phyloP scores from a whole-genome alignment of 2,888 invertebrate species.

The Tinea pellionella region DNA sequence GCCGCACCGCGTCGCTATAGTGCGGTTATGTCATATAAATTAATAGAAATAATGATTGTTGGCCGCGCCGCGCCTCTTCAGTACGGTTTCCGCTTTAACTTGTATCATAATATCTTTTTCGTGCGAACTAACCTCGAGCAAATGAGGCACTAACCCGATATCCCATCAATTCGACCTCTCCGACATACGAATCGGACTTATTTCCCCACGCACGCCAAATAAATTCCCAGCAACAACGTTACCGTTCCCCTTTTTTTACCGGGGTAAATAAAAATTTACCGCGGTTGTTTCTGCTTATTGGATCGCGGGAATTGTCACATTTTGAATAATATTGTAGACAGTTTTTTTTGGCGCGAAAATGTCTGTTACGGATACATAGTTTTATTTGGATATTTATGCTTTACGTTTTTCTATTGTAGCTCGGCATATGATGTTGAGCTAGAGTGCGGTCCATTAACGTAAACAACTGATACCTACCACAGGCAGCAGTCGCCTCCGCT shows the following conservation, averaged over 20 bases:
- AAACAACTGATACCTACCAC: too few species aligned
- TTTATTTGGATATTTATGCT: too few species aligned
- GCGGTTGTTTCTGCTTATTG: slow-evolving; percentile 28
- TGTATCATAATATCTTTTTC: too few species aligned
- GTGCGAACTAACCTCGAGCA: neutral
- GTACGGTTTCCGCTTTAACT: too few species aligned
- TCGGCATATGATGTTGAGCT: too few species aligned
- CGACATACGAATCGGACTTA: slow-evolving; percentile 7
- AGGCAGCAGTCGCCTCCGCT: too few species aligned
- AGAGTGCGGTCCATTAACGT: too few species aligned
- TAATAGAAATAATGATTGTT: too few species aligned
- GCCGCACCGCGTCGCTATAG: too few species aligned
- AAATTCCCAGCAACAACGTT: neutral
- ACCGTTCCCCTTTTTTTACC: neutral
- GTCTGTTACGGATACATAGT: neutral
- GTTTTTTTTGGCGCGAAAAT: neutral
- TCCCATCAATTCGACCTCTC: neutral
- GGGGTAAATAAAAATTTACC: slow-evolving; percentile 46
- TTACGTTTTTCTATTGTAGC: too few species aligned
- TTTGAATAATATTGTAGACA: slow-evolving; percentile 1
- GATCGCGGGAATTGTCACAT: slow-evolving; percentile 9
- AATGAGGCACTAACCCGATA: neutral
- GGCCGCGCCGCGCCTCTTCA: too few species aligned
- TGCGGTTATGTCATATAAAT: too few species aligned
- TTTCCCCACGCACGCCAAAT: slow-evolving; percentile 4